Percentiles rank a stretch among this genome's conserved stretches.
Conservation (phyloP, 2,113 vertebrate species). For the Amphiprion ocellaris region DNA sequence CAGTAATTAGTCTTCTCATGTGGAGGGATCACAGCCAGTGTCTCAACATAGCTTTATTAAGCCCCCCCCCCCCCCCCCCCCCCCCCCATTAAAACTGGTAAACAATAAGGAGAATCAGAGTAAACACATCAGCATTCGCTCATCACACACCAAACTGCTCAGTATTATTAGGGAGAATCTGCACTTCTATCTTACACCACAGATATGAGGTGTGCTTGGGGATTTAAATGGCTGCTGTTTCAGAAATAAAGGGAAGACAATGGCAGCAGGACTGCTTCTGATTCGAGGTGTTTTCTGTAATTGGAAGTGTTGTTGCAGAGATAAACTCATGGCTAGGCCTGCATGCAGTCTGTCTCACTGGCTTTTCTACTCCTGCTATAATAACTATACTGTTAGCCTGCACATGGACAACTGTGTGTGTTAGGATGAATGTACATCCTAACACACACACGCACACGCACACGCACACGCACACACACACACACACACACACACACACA, state of each 20-base stretch:
- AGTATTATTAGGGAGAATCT: not conserved
- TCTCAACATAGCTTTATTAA: constrained; percentile 43
- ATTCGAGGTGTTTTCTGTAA: constrained; percentile 43
- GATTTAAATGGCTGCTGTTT: constrained; percentile 30
- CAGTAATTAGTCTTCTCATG: constrained; percentile 72
- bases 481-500: no score
- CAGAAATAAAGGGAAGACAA: constrained; percentile 38
- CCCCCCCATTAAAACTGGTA: constrained; percentile 43
- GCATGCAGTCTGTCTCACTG: constrained; percentile 41
- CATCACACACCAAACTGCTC: not conserved
- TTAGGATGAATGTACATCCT: not conserved
- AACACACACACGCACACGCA: no score
- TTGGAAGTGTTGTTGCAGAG: constrained; percentile 39
- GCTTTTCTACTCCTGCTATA: constrained; percentile 69
- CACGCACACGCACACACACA: no score
- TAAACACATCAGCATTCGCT: constrained; percentile 1
- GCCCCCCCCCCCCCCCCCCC: constrained; percentile 13
- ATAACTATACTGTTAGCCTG: constrained; percentile 56
- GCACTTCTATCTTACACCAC: not conserved
- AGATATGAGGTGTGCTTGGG: not conserved
- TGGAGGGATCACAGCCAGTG: constrained; percentile 50
- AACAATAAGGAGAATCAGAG: constrained; percentile 48
- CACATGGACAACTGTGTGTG: constrained; percentile 40
- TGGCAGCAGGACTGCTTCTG: constrained; percentile 16
- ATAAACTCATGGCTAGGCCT: constrained; percentile 66